Evolutionary conservation across 92 coral and sea anemone species (phyloP).

Genomic region (Palythoa heliodiscus): DNA sequence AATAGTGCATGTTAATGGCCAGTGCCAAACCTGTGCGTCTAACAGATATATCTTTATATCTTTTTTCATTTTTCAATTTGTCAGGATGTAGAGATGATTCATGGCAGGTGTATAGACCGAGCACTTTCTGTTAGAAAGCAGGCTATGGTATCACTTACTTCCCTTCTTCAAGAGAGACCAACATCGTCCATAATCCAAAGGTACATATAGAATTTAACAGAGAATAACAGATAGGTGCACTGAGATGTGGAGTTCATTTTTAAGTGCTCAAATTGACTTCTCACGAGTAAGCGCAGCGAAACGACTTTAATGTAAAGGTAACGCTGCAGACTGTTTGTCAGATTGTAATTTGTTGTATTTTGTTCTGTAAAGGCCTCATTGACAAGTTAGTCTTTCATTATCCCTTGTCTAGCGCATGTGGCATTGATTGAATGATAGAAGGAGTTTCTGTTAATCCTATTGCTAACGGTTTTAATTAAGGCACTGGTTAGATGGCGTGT

Average conservation of each 20-base stretch:
- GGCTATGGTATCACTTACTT: constrained; percentile 90
- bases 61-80: background rate
- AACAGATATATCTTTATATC: background rate
- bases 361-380: no score
- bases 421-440: background rate
- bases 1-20: no score
- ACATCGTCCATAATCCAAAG: constrained; percentile 74
- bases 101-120: constrained; percentile 92
- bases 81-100: constrained; percentile 87
- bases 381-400: no score
- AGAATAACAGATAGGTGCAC: no score
- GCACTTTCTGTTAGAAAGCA: constrained; percentile 94
- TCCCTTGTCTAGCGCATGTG: no score
- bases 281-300: no score
- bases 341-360: no score
- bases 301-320: no score
- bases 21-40: no score
- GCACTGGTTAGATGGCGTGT: constrained; percentile 89
- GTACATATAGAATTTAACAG: constrained; percentile 29
- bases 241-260: no score
- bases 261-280: no score
- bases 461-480: constrained; percentile 38
- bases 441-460: background rate
- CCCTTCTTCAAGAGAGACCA: constrained; percentile 78
- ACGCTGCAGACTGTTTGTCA: no score